These are phyloP conservation scores for Troides oblongomaculatus DNA, from an alignment of 2,888 invertebrate species.

Conservation along the genomic window DNA sequence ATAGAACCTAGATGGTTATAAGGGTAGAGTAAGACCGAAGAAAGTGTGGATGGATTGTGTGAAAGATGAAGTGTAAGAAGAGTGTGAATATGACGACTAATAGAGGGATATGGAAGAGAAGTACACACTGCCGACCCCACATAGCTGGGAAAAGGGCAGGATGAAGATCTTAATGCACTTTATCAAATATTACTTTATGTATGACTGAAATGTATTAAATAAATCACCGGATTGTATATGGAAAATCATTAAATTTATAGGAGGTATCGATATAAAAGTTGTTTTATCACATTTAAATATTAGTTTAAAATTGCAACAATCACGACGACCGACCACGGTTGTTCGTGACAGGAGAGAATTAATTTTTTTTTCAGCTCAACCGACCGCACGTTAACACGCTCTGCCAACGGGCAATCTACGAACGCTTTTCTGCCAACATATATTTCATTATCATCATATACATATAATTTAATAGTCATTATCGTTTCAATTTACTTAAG, in stretches of 20 bases:
- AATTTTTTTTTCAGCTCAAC: slow-evolving; percentile 49
- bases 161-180: too few species aligned
- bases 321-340: slow-evolving; percentile 23
- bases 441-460: slow-evolving; percentile 49
- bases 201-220: neutral
- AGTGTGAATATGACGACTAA: too few species aligned
- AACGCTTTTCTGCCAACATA: slow-evolving; percentile 46
- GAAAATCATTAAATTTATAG: slow-evolving; percentile 2
- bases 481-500: slow-evolving; percentile 37
- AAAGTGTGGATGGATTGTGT: too few species aligned
- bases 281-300: slow-evolving; percentile 16
- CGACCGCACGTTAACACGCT: slow-evolving; percentile 36
- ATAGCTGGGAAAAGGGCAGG: too few species aligned
- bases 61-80: too few species aligned
- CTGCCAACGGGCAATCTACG: slow-evolving; percentile 32
- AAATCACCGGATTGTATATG: neutral
- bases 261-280: slow-evolving; percentile 13
- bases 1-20: too few species aligned
- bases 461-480: slow-evolving; percentile 45
- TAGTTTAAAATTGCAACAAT: slow-evolving; percentile 31
- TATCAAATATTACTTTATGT: neutral
- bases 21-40: too few species aligned
- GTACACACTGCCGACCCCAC: too few species aligned
- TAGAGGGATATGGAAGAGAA: too few species aligned
- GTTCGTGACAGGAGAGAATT: slow-evolving; percentile 30